Conservation (phyloP, 2,888 invertebrate genomes). For the Zygogramma bicolorata region DNA sequence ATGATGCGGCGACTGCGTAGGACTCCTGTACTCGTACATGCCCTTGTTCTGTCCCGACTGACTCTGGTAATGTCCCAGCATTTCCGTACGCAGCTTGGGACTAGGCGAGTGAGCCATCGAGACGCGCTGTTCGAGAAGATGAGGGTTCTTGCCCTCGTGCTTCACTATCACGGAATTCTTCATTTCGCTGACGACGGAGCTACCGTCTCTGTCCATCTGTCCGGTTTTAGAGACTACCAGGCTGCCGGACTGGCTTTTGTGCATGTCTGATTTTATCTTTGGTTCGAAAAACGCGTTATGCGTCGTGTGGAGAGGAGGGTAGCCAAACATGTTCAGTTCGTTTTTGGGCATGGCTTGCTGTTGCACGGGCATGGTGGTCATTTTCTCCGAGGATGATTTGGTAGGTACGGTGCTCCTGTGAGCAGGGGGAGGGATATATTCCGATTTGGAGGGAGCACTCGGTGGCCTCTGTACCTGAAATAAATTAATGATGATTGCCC, state of each 20-base stretch:
- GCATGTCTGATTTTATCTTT: slow-evolving; percentile 72
- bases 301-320: slow-evolving; percentile 68
- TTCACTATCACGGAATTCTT: slow-evolving; percentile 85
- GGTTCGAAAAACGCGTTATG: slow-evolving; percentile 68
- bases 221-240: slow-evolving; percentile 62
- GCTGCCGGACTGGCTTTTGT: slow-evolving; percentile 57
- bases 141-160: slow-evolving; percentile 76
- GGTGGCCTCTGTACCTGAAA: slow-evolving; percentile 59
- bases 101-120: slow-evolving; percentile 72
- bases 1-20: slow-evolving; percentile 67
- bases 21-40: slow-evolving; percentile 64
- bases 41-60: slow-evolving; percentile 64
- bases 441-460: slow-evolving; percentile 64
- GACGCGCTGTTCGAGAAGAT: slow-evolving; percentile 69
- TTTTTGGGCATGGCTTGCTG: slow-evolving; percentile 67
- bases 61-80: slow-evolving; percentile 72
- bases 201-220: slow-evolving; percentile 59
- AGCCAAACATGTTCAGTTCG: slow-evolving; percentile 79
- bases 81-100: slow-evolving; percentile 70
- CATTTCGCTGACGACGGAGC: slow-evolving; percentile 77
- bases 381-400: slow-evolving; percentile 57
- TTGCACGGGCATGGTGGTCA: slow-evolving; percentile 48
- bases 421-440: slow-evolving; percentile 68
- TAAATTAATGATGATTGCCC: no score
- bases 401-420: slow-evolving; percentile 63